Evolutionary conservation across 2,888 invertebrate species (phyloP), one percentile per base, ranked within the genome.

Genomic region (Pristionchus maxplancki): DNA sequence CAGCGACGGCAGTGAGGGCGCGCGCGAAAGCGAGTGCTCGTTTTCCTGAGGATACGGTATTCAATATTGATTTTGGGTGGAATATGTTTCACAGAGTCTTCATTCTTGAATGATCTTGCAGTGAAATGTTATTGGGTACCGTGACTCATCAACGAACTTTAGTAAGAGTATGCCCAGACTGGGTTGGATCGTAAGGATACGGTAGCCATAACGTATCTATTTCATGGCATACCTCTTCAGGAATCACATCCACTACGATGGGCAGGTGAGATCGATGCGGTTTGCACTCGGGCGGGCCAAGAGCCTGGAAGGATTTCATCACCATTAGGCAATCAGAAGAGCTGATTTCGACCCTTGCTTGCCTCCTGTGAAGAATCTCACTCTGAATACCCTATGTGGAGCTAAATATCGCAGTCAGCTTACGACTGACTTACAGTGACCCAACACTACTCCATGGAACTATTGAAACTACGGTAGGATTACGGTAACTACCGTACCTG

Each of bases 1-100:
- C 20, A 50, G 81, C n/a, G 44, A 81, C 24, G 81, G 50, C 44
- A 81, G 17, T 20, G 81, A 81, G 28, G 81, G 81, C 81, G 81
- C 81, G 0, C 81, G 81, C 3, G 82, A 82, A 3, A 20, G 53
- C 53, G 82, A 82, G 53, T 50, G 78, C 6, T 78, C 53, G 53
- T 82, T 28, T 15, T 82, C 82, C 82, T 82, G 82, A 31, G 20
- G 48, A 81, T 71, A 37, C 37, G 37, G 64, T 34, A 78, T 37
- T 1, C 1, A 24, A 40, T 44, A 40, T 44, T 78, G 44, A 44
- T 44, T 44, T 78, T 37, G 2, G 4, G 15, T 0, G 8, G 8
- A 4, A 34, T 2, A 3, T 17, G 37, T n/a, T n/a, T n/a, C n/a
- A n/a, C n/a, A n/a, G n/a, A n/a, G n/a, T n/a, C n/a, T n/a, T n/a